Conservation (phyloP, 2,888 invertebrate species). For the Xanthia togata region DNA sequence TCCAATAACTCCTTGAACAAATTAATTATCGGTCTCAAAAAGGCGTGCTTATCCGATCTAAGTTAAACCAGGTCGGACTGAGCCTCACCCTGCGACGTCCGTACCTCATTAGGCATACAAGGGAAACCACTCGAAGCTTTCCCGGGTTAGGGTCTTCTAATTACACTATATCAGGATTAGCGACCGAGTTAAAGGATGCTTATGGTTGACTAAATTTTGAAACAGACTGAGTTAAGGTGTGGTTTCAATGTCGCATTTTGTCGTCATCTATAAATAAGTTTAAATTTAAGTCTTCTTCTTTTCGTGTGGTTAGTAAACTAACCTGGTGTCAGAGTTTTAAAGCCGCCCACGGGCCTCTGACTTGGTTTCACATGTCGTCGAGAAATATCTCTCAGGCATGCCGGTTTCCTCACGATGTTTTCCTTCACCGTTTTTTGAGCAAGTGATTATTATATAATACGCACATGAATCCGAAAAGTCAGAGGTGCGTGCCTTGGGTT, state of each 20-base stretch:
- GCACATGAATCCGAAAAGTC: too few species aligned
- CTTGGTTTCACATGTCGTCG: too few species aligned
- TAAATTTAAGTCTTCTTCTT: too few species aligned
- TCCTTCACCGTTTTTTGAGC: too few species aligned
- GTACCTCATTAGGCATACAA: constrained; percentile 71
- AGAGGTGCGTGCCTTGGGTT: too few species aligned
- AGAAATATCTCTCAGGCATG: too few species aligned
- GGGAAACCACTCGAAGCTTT: constrained; percentile 69
- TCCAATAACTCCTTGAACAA: not conserved
- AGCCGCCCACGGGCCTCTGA: too few species aligned
- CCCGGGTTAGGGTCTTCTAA: constrained; percentile 57
- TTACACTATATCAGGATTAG: constrained; percentile 69
- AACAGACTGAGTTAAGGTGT: constrained; percentile 32
- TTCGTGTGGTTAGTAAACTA: too few species aligned
- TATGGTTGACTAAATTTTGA: constrained; percentile 54
- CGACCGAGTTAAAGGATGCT: constrained; percentile 54
- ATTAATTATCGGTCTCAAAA: not conserved
- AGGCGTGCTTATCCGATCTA: constrained; percentile 22
- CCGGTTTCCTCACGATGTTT: too few species aligned
- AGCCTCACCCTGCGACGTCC: constrained; percentile 46
- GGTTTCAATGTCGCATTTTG: constrained; percentile 24
- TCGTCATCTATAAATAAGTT: not conserved
- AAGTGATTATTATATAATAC: too few species aligned
- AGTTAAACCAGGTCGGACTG: constrained; percentile 21
- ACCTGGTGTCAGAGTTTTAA: too few species aligned